Conservation (phyloP, 2,888 invertebrate genomes). For the Nemotelus nigrinus region DNA sequence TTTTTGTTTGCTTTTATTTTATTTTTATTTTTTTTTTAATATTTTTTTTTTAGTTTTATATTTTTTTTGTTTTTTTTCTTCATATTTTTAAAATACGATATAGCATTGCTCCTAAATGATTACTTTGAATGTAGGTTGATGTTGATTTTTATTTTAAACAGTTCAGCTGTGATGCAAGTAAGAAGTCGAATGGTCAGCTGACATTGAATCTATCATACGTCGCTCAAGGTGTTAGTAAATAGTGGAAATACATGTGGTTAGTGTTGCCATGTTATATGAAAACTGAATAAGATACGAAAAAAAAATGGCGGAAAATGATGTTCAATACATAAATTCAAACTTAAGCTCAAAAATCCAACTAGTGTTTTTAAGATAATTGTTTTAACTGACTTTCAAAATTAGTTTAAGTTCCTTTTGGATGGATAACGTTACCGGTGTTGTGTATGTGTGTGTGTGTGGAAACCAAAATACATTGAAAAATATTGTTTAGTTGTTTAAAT, state of each 20-base stretch:
- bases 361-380: too few relatives aligned
- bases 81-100: conserved; percentile 51
- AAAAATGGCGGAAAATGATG: too few relatives aligned
- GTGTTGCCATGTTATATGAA: background rate
- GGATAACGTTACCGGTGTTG: too few relatives aligned
- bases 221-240: conserved; percentile 20
- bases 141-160: background rate
- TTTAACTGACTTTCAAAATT: too few relatives aligned
- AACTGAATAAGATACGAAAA: background rate
- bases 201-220: conserved; percentile 9
- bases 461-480: conserved; percentile 9
- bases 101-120: conserved; percentile 52
- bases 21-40: conserved; percentile 42
- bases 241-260: conserved; percentile 30
- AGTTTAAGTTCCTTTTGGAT: too few relatives aligned
- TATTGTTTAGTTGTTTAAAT: background rate
- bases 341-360: too few relatives aligned
- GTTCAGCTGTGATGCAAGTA: background rate
- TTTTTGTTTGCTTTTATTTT: conserved; percentile 37
- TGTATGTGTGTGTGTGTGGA: background rate
- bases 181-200: conserved; percentile 2
- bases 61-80: conserved; percentile 49
- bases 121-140: conserved; percentile 13
- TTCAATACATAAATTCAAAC: too few relatives aligned
- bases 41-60: conserved; percentile 50